Base-by-base conservation (phyloP, 2,888 invertebrate species). In the Platycnemis pennipes region DNA sequence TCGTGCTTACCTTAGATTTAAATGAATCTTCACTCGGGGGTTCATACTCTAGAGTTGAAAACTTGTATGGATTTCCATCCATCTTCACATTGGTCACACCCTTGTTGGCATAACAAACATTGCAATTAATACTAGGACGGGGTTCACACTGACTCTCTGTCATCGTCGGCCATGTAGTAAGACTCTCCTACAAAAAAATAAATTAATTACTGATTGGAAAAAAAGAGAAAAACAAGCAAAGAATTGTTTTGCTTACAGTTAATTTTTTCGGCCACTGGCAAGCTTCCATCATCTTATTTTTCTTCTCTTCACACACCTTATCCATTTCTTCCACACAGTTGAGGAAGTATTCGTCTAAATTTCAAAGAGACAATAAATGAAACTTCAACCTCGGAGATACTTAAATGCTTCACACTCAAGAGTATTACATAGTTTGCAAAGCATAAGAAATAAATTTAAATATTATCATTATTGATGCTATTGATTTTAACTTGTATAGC, bases 151-250 rank as follows among this genome's bases (percentile, higher is more conserved):
- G 77, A 37, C 31, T 77, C 37, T 37, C 31, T 2, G 44, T 44
- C 16, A 91, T 7, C 16, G 1, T 69, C 37, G 91, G 91, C 91
- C 63, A 91, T 44, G 42, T 91, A 13, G 13, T 19, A 63, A 91
- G 91, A 11, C 69, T 91, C 45, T 91, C 63, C 91, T 91, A 13
- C 1, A 91, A 69, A 91, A 69, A 91, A 44, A 91, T 19, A 26
- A 63, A 42, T 91, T 31, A 56, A 1, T 26, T 37, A 91, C 63
- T 26, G 8, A n/a, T 19, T 42, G 44, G n/a, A 44, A 37, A 88
- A 46, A 4, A 26, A 45, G 31, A 31, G 5, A 1, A 2, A 88
- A 22, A 45, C 22, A n/a, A 45, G 45, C 88, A 88, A 88, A 5
- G 44, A 88, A 46, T 45, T 22, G 49, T 3, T 22, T 63, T 16